Base-by-base conservation (phyloP, 2,113 vertebrate species). In the Bufo gargarizans region DNA sequence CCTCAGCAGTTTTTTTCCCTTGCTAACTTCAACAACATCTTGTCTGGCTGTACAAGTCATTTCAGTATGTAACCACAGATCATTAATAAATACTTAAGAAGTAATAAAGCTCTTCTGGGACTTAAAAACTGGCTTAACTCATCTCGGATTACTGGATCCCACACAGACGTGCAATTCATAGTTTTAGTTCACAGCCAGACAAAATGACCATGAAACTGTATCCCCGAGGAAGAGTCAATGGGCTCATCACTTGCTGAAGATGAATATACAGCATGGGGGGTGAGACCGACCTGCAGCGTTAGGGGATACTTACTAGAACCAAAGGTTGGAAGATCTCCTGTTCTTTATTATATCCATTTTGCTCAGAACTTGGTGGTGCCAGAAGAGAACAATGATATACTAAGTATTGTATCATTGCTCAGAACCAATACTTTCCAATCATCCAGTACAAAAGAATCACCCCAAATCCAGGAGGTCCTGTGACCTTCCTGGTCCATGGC, bases 11-110 rank as follows among this genome's bases (percentile, higher is more conserved):
- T 49, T 77, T 33, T 3, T 17, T 10, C 55, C 1, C 22, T 33
- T 43, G 79, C n/a, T 58, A 59, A 61, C 33, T 61, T 56, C 14
- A 20, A 45, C 56, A 59, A 59, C 33, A 22, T 61, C 22, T 81
- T 43, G 8, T 17, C 59, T 67, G 43, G 47, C 50, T 82, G 47
- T 33, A 47, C 80, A 82, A 14, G 43, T 67, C 47, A 22, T 69
- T 53, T 67, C 33, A 69, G 67, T 50, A 83, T 13, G 11, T 83
- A 83, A 83, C 81, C 81, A 4, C 81, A 69, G 63, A 50, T 69
- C 81, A 69, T 83, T 83, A 83, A 22, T 69, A 69, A 67, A 67
- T 69, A 50, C 63, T 83, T 67, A 69, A 83, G 81, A 14, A 83
- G n/a, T 53, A 50, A 22, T 58, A 53, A 56, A 20, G 50, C 45